A percentile compares a stretch with the other conserved stretches of the same genome.
Conservation (phyloP, 2,113 vertebrate species). For the Cyprinodon tularosa region DNA sequence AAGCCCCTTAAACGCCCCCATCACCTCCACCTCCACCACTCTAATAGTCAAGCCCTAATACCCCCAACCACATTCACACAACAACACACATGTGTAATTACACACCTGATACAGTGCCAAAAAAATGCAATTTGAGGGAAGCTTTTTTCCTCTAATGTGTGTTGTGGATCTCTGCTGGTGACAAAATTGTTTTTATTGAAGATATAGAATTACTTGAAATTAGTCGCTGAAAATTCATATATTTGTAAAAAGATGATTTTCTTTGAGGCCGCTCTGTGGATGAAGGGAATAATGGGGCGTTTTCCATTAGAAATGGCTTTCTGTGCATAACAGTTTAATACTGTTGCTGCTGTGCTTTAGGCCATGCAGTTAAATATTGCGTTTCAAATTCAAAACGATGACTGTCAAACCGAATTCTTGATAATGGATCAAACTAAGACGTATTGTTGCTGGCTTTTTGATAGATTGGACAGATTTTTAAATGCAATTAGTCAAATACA, state of each 20-base stretch:
- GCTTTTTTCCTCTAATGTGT: slow-evolving; percentile 56
- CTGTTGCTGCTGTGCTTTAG: slow-evolving; percentile 36
- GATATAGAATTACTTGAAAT: slow-evolving; percentile 9
- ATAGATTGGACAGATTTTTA: slow-evolving; percentile 70
- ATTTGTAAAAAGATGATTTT: neutral
- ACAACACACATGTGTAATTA: slow-evolving; percentile 51
- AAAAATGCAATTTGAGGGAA: slow-evolving; percentile 71
- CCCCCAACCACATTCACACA: slow-evolving; percentile 23
- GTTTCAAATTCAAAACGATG: slow-evolving; percentile 72
- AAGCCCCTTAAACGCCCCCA: slow-evolving; percentile 48
- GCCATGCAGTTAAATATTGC: slow-evolving; percentile 70
- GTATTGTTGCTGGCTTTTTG: slow-evolving; percentile 67
- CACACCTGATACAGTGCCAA: slow-evolving; percentile 68
- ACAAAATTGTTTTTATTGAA: slow-evolving; percentile 42
- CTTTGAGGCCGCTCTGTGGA: slow-evolving; percentile 26
- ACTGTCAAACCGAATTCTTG: slow-evolving; percentile 65
- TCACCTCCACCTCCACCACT: slow-evolving; percentile 2
- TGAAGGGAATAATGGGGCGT: slow-evolving; percentile 49
- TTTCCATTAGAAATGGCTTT: slow-evolving; percentile 49
- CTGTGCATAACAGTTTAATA: slow-evolving; percentile 57
- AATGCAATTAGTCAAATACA: slow-evolving; percentile 74
- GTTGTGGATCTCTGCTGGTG: slow-evolving; percentile 40
- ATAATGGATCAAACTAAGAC: slow-evolving; percentile 51
- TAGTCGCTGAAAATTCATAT: slow-evolving; percentile 5
- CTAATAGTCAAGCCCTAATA: slow-evolving; percentile 13